These are phyloP conservation scores for Porites lutea DNA, from an alignment of 64 coral and sea anemone genomes.

Conservation along the genomic window DNA sequence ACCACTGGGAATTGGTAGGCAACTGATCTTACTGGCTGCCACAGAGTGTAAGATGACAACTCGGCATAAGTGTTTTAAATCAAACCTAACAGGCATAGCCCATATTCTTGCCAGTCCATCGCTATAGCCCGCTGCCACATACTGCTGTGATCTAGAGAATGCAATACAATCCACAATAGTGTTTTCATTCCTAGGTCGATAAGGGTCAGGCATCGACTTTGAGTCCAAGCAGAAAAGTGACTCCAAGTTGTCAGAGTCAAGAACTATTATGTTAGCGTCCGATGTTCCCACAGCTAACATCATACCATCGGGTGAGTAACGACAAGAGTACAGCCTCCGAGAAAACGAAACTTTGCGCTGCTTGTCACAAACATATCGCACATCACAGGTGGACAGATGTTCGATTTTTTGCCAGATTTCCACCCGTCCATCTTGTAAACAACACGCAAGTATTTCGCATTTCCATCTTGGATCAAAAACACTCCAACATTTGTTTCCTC, in stretches of 20 bases:
- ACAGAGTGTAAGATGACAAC: slow-evolving; percentile 84
- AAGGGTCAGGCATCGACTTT: slow-evolving; percentile 39
- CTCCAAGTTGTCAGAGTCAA: slow-evolving; percentile 50
- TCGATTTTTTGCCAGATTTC: slow-evolving; percentile 67
- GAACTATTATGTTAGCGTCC: slow-evolving; percentile 76
- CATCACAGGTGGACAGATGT: slow-evolving; percentile 11
- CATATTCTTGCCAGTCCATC: slow-evolving; percentile 76
- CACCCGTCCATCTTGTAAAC: slow-evolving; percentile 91
- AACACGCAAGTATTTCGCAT: slow-evolving; percentile 78
- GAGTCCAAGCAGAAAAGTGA: slow-evolving; percentile 61
- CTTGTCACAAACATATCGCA: slow-evolving; percentile 72
- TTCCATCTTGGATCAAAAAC: slow-evolving; percentile 79
- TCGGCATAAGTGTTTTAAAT: slow-evolving; percentile 81
- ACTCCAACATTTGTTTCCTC: slow-evolving; percentile 90
- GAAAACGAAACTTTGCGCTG: slow-evolving; percentile 73
- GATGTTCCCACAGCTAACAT: slow-evolving; percentile 85
- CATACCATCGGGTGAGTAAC: slow-evolving; percentile 79
- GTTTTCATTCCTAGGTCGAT: slow-evolving; percentile 58
- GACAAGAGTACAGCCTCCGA: slow-evolving; percentile 75
- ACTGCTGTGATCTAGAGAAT: slow-evolving; percentile 85
- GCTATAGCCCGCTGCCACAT: slow-evolving; percentile 88
- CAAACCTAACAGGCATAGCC: slow-evolving; percentile 83
- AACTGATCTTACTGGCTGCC: slow-evolving; percentile 72
- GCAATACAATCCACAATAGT: slow-evolving; percentile 81
- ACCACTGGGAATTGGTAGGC: slow-evolving; percentile 75